Percentiles rank a stretch among this genome's conserved stretches.
phyloP scores from a whole-genome alignment of 2,888 invertebrate genomes.

The Rhynchonema sp. region DNA sequence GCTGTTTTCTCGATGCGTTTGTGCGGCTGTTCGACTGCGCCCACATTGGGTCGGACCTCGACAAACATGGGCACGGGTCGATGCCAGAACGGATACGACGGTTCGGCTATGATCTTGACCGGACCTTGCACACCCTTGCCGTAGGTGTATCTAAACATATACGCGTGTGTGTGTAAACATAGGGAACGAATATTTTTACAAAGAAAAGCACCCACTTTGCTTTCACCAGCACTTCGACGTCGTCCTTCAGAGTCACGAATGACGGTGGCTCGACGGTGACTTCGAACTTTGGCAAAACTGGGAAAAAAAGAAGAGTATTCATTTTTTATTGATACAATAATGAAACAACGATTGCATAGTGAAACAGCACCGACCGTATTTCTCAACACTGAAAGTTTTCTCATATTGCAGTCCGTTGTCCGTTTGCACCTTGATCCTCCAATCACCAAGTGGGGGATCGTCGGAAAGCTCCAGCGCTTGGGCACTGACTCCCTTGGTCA shows the following conservation, averaged over 20 bases:
- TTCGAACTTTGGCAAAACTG: slow-evolving; percentile 72
- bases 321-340: no score
- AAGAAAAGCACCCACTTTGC: slow-evolving; percentile 45
- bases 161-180: no score
- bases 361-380: no score
- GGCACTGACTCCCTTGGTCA: slow-evolving; percentile 27
- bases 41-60: no score
- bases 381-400: slow-evolving; percentile 59
- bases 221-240: slow-evolving; percentile 54
- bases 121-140: slow-evolving; percentile 43
- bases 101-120: slow-evolving; percentile 23
- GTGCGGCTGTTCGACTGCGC: no score
- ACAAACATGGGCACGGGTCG: no score
- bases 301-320: no score
- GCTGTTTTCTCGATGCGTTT: background rate
- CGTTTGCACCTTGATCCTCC: slow-evolving; percentile 25
- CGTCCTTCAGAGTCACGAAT: slow-evolving; percentile 59
- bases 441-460: slow-evolving; percentile 30
- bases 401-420: slow-evolving; percentile 23
- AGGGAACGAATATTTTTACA: background rate
- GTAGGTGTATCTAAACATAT: slow-evolving; percentile 38
- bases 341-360: no score
- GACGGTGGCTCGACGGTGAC: slow-evolving; percentile 60
- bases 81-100: slow-evolving; percentile 2
- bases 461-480: slow-evolving; percentile 24